phyloP scores from a whole-genome alignment of 2,113 vertebrate species.

The Actinemys pallida region DNA sequence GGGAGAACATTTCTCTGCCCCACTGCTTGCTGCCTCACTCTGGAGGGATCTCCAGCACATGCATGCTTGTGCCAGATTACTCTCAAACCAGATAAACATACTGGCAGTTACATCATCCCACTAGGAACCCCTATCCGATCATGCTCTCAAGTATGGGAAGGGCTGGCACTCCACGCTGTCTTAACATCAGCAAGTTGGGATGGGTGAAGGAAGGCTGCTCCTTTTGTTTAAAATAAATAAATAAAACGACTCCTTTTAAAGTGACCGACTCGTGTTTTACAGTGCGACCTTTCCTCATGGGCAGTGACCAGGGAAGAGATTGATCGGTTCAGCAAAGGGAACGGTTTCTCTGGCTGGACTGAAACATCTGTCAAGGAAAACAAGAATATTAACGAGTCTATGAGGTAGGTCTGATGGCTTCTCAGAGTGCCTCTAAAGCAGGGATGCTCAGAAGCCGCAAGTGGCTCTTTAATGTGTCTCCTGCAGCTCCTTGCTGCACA shows the following conservation, averaged over 20 bases:
- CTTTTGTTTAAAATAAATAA: not conserved
- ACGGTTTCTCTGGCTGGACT: slow-evolving; percentile 89
- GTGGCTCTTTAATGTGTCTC: not conserved
- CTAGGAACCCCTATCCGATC: not conserved
- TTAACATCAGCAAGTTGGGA: not conserved
- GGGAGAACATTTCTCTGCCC: not conserved
- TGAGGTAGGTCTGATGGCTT: slow-evolving; percentile 80
- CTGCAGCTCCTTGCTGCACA: not conserved
- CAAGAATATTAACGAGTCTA: slow-evolving; percentile 87
- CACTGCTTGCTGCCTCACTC: not conserved
- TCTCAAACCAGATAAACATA: not conserved
- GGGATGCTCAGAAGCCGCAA: not conserved
- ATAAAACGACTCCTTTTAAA: not conserved
- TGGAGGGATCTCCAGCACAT: not conserved
- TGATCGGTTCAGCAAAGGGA: slow-evolving; percentile 87
- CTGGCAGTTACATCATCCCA: not conserved
- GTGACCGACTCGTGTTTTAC: not conserved
- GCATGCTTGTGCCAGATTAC: not conserved
- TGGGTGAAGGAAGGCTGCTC: not conserved
- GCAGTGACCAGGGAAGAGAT: slow-evolving; percentile 85
- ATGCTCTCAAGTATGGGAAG: rapidly evolving
- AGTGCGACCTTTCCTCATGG: slow-evolving; percentile 88
- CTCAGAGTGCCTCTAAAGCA: not conserved
- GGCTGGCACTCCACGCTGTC: not conserved
- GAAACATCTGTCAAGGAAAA: slow-evolving; percentile 92